Evolutionary conservation across 1,140 invertebrate species (phyloP), one percentile per base, ranked within the genome.

Genomic region (Zeugodacus cucurbitae): DNA sequence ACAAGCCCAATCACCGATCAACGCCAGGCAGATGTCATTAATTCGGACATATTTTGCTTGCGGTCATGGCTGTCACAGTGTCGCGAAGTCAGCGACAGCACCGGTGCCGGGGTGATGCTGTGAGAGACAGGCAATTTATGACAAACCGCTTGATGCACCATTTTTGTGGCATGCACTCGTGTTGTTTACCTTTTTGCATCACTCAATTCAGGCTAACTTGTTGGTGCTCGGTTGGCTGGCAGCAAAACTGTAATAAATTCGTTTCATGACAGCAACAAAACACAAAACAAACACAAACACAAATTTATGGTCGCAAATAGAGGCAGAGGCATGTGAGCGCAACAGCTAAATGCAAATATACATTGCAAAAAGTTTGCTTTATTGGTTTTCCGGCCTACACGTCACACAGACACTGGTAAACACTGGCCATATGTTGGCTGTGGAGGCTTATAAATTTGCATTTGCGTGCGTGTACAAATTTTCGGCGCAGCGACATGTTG

Each of bases 181-280:
- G 32, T 29, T 82, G 10, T 82, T 82, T 82, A 26, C 11, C 74
- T 82, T 82, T 48, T 82, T 44, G 74, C 41, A 8, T 29, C 74
- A 26, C 74, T 82, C 74, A 82, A 48, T 82, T 44, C 22, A 6
- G 37, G 34, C 34, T 41, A 34, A 74, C 14, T 26, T 41, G 41
- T 29, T 82, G 74, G 6, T 44, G 3, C 34, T 3, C 37, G 6
- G 34, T 22, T 20, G 22, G 41, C 32, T 34, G n/a, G 44, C 34
- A 22, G 74, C 20, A 82, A 14, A 44, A 82, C 74, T 82, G 29
- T 82, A 82, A 82, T 82, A 82, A 82, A 82, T 82, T 82, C 74
- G 41, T 48, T 82, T 48, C 41, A 14, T 82, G 74, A 82, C 74
- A 82, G 74, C 67, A 37, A 32, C 26, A 78, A 41, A 78, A 37